Percentiles rank a stretch among this genome's conserved stretches.
phyloP scores from a whole-genome alignment of 2,888 invertebrate species.

The Drosophila paucipuncta region DNA sequence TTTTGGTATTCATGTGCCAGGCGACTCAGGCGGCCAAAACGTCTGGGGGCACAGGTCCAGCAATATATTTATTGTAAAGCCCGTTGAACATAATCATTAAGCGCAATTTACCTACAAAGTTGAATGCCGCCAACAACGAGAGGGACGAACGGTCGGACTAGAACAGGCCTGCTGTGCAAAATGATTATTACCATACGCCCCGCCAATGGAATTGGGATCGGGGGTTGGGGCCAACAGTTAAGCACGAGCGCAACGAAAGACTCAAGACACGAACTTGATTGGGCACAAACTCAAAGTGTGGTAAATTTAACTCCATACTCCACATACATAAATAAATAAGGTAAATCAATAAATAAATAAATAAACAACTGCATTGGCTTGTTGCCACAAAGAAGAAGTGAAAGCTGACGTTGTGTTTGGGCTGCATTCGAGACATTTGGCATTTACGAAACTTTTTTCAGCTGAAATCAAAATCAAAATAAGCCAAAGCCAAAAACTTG shows the following conservation, averaged over 20 bases:
- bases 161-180: constrained; percentile 58
- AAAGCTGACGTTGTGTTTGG: constrained; percentile 51
- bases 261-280: constrained; percentile 80
- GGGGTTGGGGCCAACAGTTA: constrained; percentile 53
- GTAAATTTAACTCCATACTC: constrained; percentile 66
- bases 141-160: constrained; percentile 3
- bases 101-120: constrained; percentile 82
- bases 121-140: constrained; percentile 69
- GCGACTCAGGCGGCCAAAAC: constrained; percentile 9
- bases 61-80: constrained; percentile 71
- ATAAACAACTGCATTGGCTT: constrained; percentile 37
- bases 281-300: constrained; percentile 76
- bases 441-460: constrained; percentile 66
- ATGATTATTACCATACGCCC: constrained; percentile 79
- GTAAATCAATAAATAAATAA: constrained; percentile 67
- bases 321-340: constrained; percentile 56
- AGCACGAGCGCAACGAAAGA: constrained; percentile 80
- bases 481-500: constrained; percentile 49
- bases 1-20: constrained; percentile 56
- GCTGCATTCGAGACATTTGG: constrained; percentile 44
- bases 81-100: constrained; percentile 80
- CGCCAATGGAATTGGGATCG: constrained; percentile 14
- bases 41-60: constrained; percentile 16
- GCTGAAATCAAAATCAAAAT: constrained; percentile 64
- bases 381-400: constrained; percentile 53